These are phyloP conservation scores for Aspidapion aeneum DNA, from an alignment of 2,888 invertebrate species.

Conservation along the genomic window DNA sequence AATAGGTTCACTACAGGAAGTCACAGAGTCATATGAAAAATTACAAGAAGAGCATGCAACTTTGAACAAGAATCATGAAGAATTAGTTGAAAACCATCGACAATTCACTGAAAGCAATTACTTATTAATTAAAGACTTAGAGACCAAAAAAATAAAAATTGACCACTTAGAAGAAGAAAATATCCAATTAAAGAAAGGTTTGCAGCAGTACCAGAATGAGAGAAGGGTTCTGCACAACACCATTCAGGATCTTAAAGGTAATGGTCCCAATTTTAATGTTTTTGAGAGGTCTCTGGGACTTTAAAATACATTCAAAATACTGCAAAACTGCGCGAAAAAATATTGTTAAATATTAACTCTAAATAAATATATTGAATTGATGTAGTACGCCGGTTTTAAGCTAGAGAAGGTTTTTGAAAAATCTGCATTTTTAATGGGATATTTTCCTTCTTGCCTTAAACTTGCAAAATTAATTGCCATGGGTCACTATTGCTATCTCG, in stretches of 20 bases:
- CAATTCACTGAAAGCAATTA: constrained; percentile 7
- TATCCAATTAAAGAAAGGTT: constrained; percentile 26
- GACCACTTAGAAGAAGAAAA: constrained; percentile 33
- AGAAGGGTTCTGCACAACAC: constrained; percentile 59
- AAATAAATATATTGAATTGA: no score
- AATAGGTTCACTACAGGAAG: constrained; percentile 2
- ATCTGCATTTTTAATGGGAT: no score
- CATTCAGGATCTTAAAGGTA: constrained; percentile 69
- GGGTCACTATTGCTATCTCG: no score
- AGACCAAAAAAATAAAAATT: not conserved
- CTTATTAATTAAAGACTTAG: constrained; percentile 2
- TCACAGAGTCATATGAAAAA: constrained; percentile 8
- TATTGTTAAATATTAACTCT: no score
- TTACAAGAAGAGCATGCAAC: constrained; percentile 3
- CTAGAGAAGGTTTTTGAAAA: no score
- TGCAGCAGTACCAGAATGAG: constrained; percentile 42
- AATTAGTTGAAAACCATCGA: constrained; percentile 9
- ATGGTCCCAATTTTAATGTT: no score
- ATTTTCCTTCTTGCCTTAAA: no score
- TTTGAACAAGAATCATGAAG: constrained; percentile 33
- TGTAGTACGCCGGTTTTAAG: no score
- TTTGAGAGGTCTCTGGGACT: no score
- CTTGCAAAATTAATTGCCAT: no score
- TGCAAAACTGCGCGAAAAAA: no score
- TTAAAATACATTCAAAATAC: no score